These are phyloP conservation scores for Chelonus formosanus DNA, from an alignment of 2,888 invertebrate species.

Conservation along the genomic window DNA sequence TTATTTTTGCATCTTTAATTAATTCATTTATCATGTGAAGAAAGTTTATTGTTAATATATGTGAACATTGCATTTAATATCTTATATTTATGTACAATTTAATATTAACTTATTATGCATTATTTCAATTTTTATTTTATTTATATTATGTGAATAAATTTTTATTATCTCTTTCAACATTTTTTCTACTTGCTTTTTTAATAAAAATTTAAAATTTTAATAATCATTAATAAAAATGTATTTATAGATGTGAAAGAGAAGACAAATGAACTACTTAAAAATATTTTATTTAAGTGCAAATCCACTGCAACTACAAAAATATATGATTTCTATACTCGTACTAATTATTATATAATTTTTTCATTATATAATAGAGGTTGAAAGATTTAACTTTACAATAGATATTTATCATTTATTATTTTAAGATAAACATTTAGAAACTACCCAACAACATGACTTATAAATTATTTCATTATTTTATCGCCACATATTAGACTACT, in stretches of 20 bases:
- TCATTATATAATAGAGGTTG: slow-evolving; percentile 54
- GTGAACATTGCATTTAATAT: slow-evolving; percentile 47
- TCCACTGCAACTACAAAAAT: slow-evolving; percentile 61
- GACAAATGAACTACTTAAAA: neutral
- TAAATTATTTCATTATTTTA: no score
- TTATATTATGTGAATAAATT: slow-evolving; percentile 43
- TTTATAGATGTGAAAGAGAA: neutral
- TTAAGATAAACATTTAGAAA: no score
- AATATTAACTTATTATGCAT: no score
- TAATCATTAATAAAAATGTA: slow-evolving; percentile 10
- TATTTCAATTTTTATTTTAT: slow-evolving; percentile 19
- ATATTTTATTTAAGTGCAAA: slow-evolving; percentile 56
- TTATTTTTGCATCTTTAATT: slow-evolving; percentile 44
- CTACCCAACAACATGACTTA: no score
- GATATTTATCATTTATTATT: no score
- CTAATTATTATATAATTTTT: slow-evolving; percentile 50
- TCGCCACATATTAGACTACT: no score
- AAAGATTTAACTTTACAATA: slow-evolving; percentile 35
- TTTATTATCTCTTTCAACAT: neutral
- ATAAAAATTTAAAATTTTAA: slow-evolving; percentile 34
- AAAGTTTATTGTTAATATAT: slow-evolving; percentile 45
- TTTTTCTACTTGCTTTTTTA: slow-evolving; percentile 22
- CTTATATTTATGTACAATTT: no score
- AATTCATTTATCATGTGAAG: slow-evolving; percentile 32
- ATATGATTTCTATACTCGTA: slow-evolving; percentile 55